phyloP scores from a whole-genome alignment of 2,888 invertebrate genomes.

The Eupithecia pulchellata region DNA sequence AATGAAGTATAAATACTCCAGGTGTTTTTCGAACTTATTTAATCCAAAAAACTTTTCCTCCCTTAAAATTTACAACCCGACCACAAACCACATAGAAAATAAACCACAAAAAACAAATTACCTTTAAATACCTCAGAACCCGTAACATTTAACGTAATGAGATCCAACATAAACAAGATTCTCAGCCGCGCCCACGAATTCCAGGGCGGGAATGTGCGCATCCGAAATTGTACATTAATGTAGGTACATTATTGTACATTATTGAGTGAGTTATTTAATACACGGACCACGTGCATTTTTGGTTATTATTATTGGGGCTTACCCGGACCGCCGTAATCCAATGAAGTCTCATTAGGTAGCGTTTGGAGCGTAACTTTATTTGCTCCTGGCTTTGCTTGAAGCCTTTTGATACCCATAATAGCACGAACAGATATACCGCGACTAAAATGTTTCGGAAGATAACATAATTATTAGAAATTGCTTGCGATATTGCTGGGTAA shows the following conservation, averaged over 20 bases:
- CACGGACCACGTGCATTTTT: conserved; percentile 81
- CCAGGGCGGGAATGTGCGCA: conserved; percentile 43
- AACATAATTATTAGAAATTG: conserved; percentile 85
- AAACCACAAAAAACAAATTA: conserved; percentile 49
- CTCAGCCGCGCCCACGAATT: conserved; percentile 57
- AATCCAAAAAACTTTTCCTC: conserved; percentile 19
- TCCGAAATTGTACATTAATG: conserved; percentile 34
- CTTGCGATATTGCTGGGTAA: conserved; percentile 64
- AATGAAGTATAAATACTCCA: not conserved
- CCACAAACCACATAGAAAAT: conserved; percentile 25
- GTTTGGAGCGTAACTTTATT: conserved; percentile 79
- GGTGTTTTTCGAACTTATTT: not conserved
- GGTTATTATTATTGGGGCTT: conserved; percentile 82
- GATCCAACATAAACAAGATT: conserved; percentile 72
- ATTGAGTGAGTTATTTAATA: conserved; percentile 83
- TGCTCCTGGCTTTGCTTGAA: conserved; percentile 72
- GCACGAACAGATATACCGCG: conserved; percentile 72
- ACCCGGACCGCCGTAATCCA: conserved; percentile 78
- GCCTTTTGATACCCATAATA: conserved; percentile 75
- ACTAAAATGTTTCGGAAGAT: conserved; percentile 60
- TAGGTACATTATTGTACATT: conserved; percentile 37
- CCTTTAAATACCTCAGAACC: conserved; percentile 57
- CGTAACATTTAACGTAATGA: conserved; percentile 75
- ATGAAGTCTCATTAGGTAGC: conserved; percentile 81
- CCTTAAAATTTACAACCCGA: conserved; percentile 35